These are phyloP conservation scores for Latrodectus elegans DNA, from an alignment of 2,888 invertebrate species.

Conservation along the genomic window DNA sequence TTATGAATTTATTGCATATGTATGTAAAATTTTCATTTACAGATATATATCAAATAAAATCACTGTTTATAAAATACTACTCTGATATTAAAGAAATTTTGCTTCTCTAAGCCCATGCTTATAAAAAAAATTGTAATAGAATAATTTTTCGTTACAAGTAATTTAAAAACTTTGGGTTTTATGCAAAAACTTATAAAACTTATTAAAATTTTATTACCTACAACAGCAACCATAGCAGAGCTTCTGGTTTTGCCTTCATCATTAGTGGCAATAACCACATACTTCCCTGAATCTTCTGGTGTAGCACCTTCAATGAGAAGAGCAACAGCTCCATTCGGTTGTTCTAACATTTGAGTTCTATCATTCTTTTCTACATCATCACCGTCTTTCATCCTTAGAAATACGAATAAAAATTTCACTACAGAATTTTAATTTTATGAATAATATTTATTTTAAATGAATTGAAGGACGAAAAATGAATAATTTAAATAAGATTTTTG, in stretches of 20 bases:
- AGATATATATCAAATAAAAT: too few species aligned
- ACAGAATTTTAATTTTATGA: background rate
- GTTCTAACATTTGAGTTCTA: slow-evolving; percentile 79
- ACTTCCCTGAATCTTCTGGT: slow-evolving; percentile 68
- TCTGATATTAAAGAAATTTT: too few species aligned
- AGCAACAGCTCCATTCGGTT: slow-evolving; percentile 84
- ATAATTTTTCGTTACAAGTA: background rate
- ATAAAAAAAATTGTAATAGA: too few species aligned
- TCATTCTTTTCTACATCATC: slow-evolving; percentile 55
- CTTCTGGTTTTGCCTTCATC: slow-evolving; percentile 70
- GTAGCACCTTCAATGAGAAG: slow-evolving; percentile 76
- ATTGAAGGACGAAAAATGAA: too few species aligned
- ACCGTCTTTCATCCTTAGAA: slow-evolving; percentile 68
- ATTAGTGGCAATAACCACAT: slow-evolving; percentile 67
- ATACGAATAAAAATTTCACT: background rate
- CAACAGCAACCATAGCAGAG: slow-evolving; percentile 63
- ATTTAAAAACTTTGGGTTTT: background rate
- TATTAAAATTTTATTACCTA: slow-evolving; percentile 32
- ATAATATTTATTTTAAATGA: too few species aligned
- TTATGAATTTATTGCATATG: too few species aligned
- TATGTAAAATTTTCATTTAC: too few species aligned
- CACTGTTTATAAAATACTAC: too few species aligned
- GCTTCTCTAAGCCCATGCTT: too few species aligned
- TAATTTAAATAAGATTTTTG: too few species aligned
- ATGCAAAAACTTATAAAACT: background rate